phyloP scores from a whole-genome alignment of 2,113 vertebrate species.

The Salvator merianae region DNA sequence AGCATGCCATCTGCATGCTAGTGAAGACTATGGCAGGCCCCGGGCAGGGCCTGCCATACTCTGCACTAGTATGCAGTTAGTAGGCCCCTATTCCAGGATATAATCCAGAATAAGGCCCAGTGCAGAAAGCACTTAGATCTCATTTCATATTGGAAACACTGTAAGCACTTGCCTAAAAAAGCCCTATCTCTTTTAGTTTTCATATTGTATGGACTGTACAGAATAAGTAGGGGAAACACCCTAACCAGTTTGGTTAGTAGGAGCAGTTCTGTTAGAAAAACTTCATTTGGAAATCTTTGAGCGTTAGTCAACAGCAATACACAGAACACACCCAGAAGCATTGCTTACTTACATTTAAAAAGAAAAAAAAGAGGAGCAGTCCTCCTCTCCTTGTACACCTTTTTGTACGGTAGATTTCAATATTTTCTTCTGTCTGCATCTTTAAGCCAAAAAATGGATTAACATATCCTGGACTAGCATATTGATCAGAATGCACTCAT shows the following conservation, averaged over 20 bases:
- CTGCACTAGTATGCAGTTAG: too few relatives aligned
- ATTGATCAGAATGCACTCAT: too few relatives aligned
- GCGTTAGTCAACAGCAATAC: background rate
- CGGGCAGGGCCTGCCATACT: too few relatives aligned
- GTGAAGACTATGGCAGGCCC: too few relatives aligned
- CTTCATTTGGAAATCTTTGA: constrained; percentile 1
- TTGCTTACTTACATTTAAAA: background rate
- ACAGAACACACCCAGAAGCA: background rate
- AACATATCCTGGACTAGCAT: too few relatives aligned
- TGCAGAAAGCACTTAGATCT: background rate
- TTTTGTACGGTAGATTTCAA: too few relatives aligned
- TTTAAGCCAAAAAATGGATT: too few relatives aligned
- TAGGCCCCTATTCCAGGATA: too few relatives aligned
- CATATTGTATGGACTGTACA: background rate
- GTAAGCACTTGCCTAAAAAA: background rate
- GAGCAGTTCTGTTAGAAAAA: constrained; percentile 27
- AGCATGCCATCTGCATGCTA: too few relatives aligned
- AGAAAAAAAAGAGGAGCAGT: background rate
- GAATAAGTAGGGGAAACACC: constrained; percentile 11
- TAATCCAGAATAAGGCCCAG: too few relatives aligned
- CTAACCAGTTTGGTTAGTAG: background rate
- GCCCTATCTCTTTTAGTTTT: constrained; percentile 19
- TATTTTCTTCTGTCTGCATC: too few relatives aligned
- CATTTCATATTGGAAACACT: background rate
- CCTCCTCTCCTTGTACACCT: too few relatives aligned